phyloP scores from a whole-genome alignment of 2,113 vertebrate genomes.

The Brachypodius melanocephalos region DNA sequence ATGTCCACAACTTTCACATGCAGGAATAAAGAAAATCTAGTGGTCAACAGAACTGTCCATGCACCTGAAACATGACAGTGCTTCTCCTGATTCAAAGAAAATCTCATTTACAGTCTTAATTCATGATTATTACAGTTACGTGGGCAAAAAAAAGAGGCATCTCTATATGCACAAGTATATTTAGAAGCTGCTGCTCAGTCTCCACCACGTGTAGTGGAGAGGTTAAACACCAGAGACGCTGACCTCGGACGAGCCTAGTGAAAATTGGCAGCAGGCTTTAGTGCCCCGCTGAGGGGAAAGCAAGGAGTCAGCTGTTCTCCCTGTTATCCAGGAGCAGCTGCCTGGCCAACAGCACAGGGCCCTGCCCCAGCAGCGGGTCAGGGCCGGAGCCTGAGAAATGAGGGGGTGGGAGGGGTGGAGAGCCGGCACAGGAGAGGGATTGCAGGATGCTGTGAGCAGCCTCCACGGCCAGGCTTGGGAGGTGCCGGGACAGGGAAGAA shows the following conservation, averaged over 20 bases:
- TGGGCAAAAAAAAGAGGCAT: not conserved
- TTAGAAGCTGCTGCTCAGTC: not conserved
- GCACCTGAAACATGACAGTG: not conserved
- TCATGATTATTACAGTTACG: not conserved
- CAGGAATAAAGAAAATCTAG: not conserved
- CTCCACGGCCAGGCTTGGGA: not conserved
- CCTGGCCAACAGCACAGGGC: conserved; percentile 32
- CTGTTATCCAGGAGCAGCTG: conserved; percentile 50
- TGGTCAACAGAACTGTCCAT: not conserved
- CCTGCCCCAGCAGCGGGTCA: conserved; percentile 50
- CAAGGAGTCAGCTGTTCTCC: conserved; percentile 41
- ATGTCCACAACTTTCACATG: not conserved
- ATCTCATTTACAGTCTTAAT: not conserved
- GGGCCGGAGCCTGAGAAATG: conserved; percentile 56
- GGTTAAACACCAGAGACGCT: not conserved
- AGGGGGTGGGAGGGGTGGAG: conserved; percentile 57
- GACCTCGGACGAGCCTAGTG: not conserved
- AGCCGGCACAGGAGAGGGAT: not conserved
- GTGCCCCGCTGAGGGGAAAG: conserved; percentile 30
- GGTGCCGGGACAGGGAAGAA: not conserved
- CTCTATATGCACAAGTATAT: not conserved
- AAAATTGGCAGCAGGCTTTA: conserved; percentile 42
- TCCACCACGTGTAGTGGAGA: not conserved
- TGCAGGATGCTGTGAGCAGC: not conserved
- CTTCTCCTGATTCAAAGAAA: not conserved